Evolutionary conservation across 2,888 invertebrate genomes (phyloP), one percentile per base, ranked within the genome.

Genomic region (Lamproptera curius): DNA sequence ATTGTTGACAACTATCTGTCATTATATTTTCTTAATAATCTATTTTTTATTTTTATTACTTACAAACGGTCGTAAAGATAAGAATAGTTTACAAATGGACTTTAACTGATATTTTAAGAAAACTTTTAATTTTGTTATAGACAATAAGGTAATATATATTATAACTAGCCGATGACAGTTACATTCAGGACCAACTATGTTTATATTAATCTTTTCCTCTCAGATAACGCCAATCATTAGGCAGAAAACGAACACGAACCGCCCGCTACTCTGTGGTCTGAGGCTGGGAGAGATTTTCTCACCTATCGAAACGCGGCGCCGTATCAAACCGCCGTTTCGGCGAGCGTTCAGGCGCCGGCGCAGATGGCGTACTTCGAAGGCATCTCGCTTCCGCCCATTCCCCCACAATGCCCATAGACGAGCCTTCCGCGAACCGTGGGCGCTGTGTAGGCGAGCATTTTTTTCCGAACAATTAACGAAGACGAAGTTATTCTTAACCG

Each of bases 381-480:
- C 60, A 54, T 54, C n/a, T n/a, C 64, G 65, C 76, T 79, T 81
- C 83, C 83, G 79, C 78, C 76, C 79, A 78, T 78, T 76, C 71
- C 67, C 79, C 77, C 79, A 81, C 83, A 80, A 82, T 78, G 62
- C 62, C 70, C 71, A 76, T 76, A 75, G 67, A 66, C 61, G 59
- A 70, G 68, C 78, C 81, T 78, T 78, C 79, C 73, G 68, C 74
- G 76, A 80, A 78, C 67, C 68, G 80, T 82, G 78, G 82, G 82
- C 80, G 79, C 68, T 56, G 73, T 67, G 80, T 80, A 79, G 78
- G 77, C 58, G 73, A 63, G 44, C 46, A n/a, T n/a, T n/a, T n/a
- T n/a, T n/a, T n/a, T n/a, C n/a, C n/a, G n/a, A n/a, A n/a, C n/a
- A n/a, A n/a, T n/a, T n/a, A n/a, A n/a, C n/a, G n/a, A n/a, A n/a